phyloP scores from a whole-genome alignment of 2,888 invertebrate genomes.

The Ametastegia equiseti region DNA sequence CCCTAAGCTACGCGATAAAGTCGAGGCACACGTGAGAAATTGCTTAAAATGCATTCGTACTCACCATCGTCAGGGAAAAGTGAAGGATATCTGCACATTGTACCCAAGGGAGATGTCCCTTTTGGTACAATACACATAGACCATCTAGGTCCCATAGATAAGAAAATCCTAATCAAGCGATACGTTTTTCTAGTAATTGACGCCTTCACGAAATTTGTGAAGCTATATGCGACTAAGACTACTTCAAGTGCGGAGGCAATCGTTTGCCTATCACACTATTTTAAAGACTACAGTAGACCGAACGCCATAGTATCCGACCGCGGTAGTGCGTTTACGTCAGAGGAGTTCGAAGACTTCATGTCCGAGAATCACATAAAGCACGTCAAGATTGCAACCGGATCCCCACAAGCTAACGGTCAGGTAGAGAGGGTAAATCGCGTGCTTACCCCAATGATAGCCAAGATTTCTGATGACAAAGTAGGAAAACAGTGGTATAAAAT shows the following conservation, averaged over 20 bases:
- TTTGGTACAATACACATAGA: slow-evolving; percentile 55
- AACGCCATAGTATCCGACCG: slow-evolving; percentile 6
- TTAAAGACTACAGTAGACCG: slow-evolving; percentile 51
- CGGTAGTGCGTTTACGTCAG: slow-evolving; percentile 39
- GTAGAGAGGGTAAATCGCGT: slow-evolving; percentile 58
- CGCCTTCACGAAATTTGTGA: slow-evolving; percentile 47
- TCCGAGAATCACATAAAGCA: slow-evolving; percentile 41
- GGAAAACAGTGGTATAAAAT: slow-evolving; percentile 43
- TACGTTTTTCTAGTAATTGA: slow-evolving; percentile 44
- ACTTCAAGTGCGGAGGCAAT: slow-evolving; percentile 9
- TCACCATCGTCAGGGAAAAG: slow-evolving; percentile 43
- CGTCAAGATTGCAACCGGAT: slow-evolving; percentile 34
- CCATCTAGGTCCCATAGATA: slow-evolving; percentile 39
- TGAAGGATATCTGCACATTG: slow-evolving; percentile 50
- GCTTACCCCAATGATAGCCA: slow-evolving; percentile 58
- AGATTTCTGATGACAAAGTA: slow-evolving; percentile 41
- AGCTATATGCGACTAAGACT: slow-evolving; percentile 48
- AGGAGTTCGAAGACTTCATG: slow-evolving; percentile 22
- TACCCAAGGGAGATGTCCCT: slow-evolving; percentile 54
- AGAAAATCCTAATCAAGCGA: too few species aligned
- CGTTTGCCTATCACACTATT: slow-evolving; percentile 45
- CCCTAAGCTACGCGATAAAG: slow-evolving; percentile 45
- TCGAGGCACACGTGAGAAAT: slow-evolving; percentile 43
- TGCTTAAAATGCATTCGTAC: slow-evolving; percentile 57
- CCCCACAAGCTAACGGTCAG: slow-evolving; percentile 66